Base-by-base conservation (phyloP, 2,888 invertebrate genomes). In the Daptonema setosum region DNA sequence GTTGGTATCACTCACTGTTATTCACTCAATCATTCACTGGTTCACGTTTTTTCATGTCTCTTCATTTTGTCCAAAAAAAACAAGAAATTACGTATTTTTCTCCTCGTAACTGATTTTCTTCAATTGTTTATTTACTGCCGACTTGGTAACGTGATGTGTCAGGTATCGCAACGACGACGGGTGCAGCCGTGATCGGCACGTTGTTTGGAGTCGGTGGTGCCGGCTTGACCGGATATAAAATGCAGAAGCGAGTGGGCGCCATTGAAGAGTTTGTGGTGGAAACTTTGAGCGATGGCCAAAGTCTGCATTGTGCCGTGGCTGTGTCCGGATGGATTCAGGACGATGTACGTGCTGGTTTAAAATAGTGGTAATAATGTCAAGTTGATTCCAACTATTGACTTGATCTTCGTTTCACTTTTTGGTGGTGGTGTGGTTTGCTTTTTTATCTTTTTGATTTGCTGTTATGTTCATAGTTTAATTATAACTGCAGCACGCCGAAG, bases 181-280 rank as follows among this genome's bases (percentile, higher is more conserved):
- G 77, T n/a, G 71, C 74, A 17, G 77, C 78, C 2, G 71, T 66
- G 22, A 52, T 80, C 52, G 79, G 80, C 1, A 79, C 35, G 3
- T 55, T 8, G 56, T 80, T 81, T 70, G 80, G 80, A 3, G 79
- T 78, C 2, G 80, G 80, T 41, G 81, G 81, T 29, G 81, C 80
- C 50, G 80, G 80, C 26, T 72, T 81, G 24, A 77, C 66, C 76
- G 79, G 79, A n/a, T 78, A 76, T 66, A 79, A 80, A 70, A 81
- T 81, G 81, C 78, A 80, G 61, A 79, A 78, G 65, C 71, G 81
- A 53, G 78, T 80, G 24, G 81, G 81, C 26, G 79, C 78, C 58
- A 75, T 81, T 45, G 80, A 80, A 66, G 80, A 81, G 68, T 81
- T 81, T 70, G 74, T 73, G 53, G 79, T 81, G 63, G 78, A 79